Conservation (phyloP, 2,113 vertebrate species). For the Zapus hudsonius region DNA sequence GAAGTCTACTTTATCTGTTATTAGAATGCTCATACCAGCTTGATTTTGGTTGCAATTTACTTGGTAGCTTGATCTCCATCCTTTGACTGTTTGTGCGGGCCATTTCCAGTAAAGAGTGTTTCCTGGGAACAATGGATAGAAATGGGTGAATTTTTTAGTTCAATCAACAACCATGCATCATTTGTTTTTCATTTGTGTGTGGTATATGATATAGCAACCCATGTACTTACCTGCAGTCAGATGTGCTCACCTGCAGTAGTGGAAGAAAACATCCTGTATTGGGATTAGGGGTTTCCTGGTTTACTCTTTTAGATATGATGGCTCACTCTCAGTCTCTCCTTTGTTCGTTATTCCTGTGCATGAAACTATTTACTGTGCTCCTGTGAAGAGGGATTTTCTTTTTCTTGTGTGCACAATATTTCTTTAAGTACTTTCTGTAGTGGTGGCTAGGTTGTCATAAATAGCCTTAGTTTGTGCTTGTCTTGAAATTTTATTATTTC, state of each 20-base stretch:
- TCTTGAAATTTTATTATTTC: not conserved
- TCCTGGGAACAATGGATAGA: not conserved
- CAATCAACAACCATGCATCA: too few species aligned
- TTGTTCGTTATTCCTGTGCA: not conserved
- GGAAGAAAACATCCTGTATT: too few species aligned
- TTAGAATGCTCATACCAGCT: not conserved
- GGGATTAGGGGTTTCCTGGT: not conserved
- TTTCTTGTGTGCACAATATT: not conserved
- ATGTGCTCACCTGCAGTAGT: too few species aligned
- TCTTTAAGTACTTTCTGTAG: not conserved
- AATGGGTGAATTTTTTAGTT: too few species aligned
- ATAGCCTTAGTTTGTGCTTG: not conserved
- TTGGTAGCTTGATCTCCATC: not conserved
- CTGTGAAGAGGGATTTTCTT: not conserved
- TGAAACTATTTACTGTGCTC: not conserved
- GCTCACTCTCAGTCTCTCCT: not conserved
- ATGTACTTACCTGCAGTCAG: too few species aligned
- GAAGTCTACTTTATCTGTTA: not conserved
- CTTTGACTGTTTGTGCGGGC: not conserved
- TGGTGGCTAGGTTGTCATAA: not conserved
- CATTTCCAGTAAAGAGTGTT: not conserved
- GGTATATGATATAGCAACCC: too few species aligned
- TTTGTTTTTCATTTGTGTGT: too few species aligned
- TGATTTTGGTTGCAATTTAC: not conserved
- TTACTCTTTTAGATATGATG: not conserved